These are phyloP conservation scores for Onychostoma macrolepis DNA, from an alignment of 2,113 vertebrate species.

Conservation along the genomic window DNA sequence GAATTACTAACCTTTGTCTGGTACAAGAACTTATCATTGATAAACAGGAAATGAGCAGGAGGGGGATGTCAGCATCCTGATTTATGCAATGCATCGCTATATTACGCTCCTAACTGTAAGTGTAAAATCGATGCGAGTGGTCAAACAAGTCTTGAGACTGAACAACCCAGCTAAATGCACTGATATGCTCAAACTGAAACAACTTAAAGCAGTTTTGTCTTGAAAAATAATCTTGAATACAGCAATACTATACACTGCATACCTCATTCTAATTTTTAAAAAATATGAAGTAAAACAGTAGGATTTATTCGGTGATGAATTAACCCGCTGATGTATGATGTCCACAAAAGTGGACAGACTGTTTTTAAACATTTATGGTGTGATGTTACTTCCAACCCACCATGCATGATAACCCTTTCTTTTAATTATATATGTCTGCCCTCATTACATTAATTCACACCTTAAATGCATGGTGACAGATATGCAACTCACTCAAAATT, in stretches of 20 bases:
- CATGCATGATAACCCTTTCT: no score
- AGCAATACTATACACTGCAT: no score
- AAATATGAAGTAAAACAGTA: background rate
- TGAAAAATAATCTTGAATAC: no score
- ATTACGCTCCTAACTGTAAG: background rate
- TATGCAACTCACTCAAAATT: no score
- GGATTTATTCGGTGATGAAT: background rate
- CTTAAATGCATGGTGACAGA: no score
- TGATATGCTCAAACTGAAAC: background rate
- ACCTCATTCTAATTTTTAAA: background rate
- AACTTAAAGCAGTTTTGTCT: background rate
- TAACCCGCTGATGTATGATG: no score
- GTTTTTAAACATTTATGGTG: no score
- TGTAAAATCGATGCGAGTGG: background rate
- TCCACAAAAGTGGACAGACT: no score
- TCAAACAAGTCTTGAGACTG: background rate
- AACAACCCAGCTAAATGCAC: background rate
- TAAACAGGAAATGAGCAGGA: background rate
- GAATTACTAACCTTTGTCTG: conserved; percentile 2
- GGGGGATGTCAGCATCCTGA: background rate
- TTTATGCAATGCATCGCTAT: background rate
- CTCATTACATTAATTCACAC: no score
- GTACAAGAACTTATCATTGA: background rate
- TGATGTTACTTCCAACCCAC: no score
- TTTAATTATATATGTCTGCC: no score